Conservation (phyloP, 2,888 invertebrate species). For the Eumacrocentrus americanus region DNA sequence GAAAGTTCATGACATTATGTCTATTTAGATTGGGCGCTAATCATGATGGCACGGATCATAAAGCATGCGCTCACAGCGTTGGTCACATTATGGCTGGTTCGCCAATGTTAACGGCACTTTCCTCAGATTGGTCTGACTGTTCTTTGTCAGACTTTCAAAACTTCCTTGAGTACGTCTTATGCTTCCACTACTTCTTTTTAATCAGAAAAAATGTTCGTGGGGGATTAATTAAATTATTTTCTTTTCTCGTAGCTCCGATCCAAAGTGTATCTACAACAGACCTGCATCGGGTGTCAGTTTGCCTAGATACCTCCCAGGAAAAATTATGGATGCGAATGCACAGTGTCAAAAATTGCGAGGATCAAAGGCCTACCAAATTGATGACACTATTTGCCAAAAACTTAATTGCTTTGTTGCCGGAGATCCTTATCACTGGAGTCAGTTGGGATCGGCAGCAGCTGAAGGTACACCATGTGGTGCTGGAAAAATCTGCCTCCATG, state of each 20-base stretch:
- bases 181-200: too few relatives aligned
- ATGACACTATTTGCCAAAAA: slow-evolving; percentile 20
- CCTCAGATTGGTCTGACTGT: slow-evolving; percentile 33
- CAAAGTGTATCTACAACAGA: slow-evolving; percentile 17
- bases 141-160: slow-evolving; percentile 18
- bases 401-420: slow-evolving; percentile 30
- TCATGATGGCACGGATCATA: slow-evolving; percentile 33
- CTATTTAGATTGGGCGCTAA: slow-evolving; percentile 23
- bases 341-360: slow-evolving; percentile 14
- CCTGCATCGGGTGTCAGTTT: too few relatives aligned
- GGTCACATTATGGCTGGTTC: slow-evolving; percentile 30
- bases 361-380: background rate
- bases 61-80: background rate
- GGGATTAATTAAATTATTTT: background rate
- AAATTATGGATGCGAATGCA: background rate
- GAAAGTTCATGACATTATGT: background rate
- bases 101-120: slow-evolving; percentile 15
- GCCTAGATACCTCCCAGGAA: too few relatives aligned
- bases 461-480: background rate
- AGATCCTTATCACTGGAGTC: background rate
- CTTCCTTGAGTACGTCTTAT: slow-evolving; percentile 12
- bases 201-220: background rate
- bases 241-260: background rate
- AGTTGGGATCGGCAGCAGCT: background rate
- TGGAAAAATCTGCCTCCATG: background rate